A percentile compares a stretch with the other conserved stretches of the same genome.
phyloP scores from a whole-genome alignment of 2,113 vertebrate genomes.

The Ranitomeya imitator region DNA sequence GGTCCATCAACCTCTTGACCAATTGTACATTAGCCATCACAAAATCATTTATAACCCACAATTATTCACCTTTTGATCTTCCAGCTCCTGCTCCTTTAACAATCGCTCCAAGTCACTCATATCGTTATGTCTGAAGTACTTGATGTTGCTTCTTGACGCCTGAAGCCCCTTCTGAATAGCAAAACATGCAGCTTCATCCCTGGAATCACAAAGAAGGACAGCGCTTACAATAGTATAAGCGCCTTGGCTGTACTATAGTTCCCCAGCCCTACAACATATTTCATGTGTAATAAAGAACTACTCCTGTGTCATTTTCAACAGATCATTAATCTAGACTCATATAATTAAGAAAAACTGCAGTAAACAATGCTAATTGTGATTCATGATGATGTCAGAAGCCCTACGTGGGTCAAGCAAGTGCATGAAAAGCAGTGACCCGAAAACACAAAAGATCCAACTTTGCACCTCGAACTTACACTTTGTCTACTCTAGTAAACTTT shows the following conservation, averaged over 20 bases:
- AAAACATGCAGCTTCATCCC: constrained; percentile 94
- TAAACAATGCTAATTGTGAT: background rate
- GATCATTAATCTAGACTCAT: background rate
- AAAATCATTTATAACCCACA: too few species aligned
- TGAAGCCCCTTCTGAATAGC: constrained; percentile 97
- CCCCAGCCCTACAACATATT: background rate
- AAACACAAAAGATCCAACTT: background rate
- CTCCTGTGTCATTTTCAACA: background rate
- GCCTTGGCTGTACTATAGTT: background rate
- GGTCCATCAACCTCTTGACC: too few species aligned
- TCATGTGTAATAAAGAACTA: background rate
- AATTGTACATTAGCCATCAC: too few species aligned
- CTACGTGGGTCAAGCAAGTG: background rate
- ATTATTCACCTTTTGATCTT: constrained; percentile 88
- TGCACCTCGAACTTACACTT: background rate
- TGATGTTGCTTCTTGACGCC: constrained; percentile 93
- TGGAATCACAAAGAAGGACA: constrained; percentile 64
- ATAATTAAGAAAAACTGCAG: background rate
- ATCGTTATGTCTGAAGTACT: constrained; percentile 96
- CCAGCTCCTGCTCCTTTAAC: constrained; percentile 90
- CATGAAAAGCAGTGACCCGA: background rate
- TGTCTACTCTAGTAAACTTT: background rate
- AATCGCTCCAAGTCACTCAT: constrained; percentile 90
- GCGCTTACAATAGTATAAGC: background rate
- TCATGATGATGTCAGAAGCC: background rate